Evolutionary conservation across 2,797 vertebrate species (phyloP).

Genomic region (Anas flavirostris): DNA sequence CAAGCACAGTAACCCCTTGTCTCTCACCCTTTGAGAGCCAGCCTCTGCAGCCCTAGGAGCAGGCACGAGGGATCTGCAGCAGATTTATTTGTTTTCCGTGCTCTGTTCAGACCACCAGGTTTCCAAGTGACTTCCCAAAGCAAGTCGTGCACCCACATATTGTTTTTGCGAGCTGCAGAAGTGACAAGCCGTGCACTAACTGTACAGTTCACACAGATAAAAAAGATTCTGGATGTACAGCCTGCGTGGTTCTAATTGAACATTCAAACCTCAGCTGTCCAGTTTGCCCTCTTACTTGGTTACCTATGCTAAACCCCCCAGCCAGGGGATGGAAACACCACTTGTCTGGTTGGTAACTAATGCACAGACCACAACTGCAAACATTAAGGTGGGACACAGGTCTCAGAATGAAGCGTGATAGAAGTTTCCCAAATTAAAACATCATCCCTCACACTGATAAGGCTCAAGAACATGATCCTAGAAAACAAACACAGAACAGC

Average conservation of each 20-base stretch:
- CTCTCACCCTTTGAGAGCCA: neutral
- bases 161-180: neutral
- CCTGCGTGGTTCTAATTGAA: rapidly evolving
- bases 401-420: neutral
- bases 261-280: neutral
- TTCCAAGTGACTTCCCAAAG: neutral
- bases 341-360: neutral
- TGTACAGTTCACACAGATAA: neutral
- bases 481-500: neutral
- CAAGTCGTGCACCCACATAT: rapidly evolving
- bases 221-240: no score
- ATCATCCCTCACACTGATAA: neutral
- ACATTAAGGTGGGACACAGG: rapidly evolving
- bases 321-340: neutral
- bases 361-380: neutral
- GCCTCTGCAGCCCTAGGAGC: neutral
- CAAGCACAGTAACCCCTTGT: rapidly evolving
- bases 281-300: neutral
- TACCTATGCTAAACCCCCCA: neutral
- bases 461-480: neutral
- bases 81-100: neutral
- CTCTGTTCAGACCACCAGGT: rapidly evolving
- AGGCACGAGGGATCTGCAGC: neutral
- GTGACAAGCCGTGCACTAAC: rapidly evolving
- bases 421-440: neutral